Percentiles rank a stretch among this genome's conserved stretches.
phyloP scores from a whole-genome alignment of 2,888 invertebrate species.

The Amphipyra tragopoginis region DNA sequence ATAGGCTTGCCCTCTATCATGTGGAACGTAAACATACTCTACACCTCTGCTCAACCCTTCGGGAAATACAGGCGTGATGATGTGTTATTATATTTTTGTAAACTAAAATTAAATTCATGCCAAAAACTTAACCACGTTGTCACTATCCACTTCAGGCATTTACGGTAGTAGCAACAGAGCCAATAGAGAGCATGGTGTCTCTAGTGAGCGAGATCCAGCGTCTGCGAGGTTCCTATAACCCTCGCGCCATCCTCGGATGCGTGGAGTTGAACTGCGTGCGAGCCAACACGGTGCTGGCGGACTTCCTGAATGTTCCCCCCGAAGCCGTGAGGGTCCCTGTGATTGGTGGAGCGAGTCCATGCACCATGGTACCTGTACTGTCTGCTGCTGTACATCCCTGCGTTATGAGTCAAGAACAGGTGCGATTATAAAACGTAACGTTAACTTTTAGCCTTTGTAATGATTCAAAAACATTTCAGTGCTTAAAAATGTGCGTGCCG shows the following conservation, averaged over 20 bases:
- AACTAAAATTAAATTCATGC: too few relatives aligned
- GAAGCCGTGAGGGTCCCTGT: constrained; percentile 91
- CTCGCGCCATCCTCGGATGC: constrained; percentile 90
- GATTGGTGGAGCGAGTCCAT: constrained; percentile 92
- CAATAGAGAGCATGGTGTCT: constrained; percentile 93
- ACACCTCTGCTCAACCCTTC: too few relatives aligned
- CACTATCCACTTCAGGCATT: constrained; percentile 69
- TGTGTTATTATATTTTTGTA: too few relatives aligned
- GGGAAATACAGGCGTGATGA: too few relatives aligned
- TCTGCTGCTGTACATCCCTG: constrained; percentile 91
- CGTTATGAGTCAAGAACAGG: constrained; percentile 84
- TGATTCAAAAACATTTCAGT: too few relatives aligned
- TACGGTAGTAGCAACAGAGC: constrained; percentile 83
- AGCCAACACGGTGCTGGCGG: constrained; percentile 92
- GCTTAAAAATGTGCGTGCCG: too few relatives aligned
- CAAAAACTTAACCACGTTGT: neutral
- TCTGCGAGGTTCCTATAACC: constrained; percentile 79
- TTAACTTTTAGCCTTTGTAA: too few relatives aligned
- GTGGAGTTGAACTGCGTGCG: constrained; percentile 93
- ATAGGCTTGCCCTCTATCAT: too few relatives aligned
- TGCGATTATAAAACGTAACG: constrained; percentile 33
- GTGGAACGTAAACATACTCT: too few relatives aligned
- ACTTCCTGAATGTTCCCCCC: constrained; percentile 91
- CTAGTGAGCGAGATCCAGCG: constrained; percentile 92
- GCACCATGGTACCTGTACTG: constrained; percentile 93